phyloP scores from a whole-genome alignment of 1,140 invertebrate genomes.

The Drosophila pseudoobscura region DNA sequence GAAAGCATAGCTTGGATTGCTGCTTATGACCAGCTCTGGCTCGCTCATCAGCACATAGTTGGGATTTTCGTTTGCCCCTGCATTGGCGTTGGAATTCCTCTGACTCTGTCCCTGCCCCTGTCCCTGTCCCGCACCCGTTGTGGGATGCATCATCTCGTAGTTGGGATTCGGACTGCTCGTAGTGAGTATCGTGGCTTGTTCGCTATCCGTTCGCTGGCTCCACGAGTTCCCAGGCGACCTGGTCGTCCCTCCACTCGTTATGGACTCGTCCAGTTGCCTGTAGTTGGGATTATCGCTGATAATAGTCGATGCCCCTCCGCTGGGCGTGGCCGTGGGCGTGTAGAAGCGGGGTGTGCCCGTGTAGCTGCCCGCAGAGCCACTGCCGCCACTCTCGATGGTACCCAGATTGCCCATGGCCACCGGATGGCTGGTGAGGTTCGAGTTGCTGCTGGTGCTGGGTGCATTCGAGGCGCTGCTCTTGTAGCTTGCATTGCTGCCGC shows the following conservation, averaged over 20 bases:
- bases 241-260: constrained; percentile 29
- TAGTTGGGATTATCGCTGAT: constrained; percentile 76
- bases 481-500: constrained; percentile 74
- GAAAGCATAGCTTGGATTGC: constrained; percentile 67
- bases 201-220: constrained; percentile 23
- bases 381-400: constrained; percentile 79
- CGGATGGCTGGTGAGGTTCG: constrained; percentile 63
- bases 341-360: constrained; percentile 65
- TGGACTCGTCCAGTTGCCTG: constrained; percentile 63
- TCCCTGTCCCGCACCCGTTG: constrained; percentile 1
- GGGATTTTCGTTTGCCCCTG: constrained; percentile 42
- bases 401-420: constrained; percentile 67
- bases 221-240: constrained; percentile 12
- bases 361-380: constrained; percentile 76
- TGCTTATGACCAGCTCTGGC: constrained; percentile 31
- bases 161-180: constrained; percentile 72
- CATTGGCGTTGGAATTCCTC: neutral
- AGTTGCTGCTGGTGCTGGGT: constrained; percentile 66
- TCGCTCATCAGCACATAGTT: constrained; percentile 66
- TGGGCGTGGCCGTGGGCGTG: constrained; percentile 61
- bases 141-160: constrained; percentile 69
- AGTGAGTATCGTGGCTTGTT: constrained; percentile 47
- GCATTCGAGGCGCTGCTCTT: constrained; percentile 75
- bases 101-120: constrained; percentile 5
- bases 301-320: constrained; percentile 6